A percentile compares a stretch with the other conserved stretches of the same genome.
Evolutionary conservation across 2,797 vertebrate species (phyloP).

Genomic region (Myotis findleyi): DNA sequence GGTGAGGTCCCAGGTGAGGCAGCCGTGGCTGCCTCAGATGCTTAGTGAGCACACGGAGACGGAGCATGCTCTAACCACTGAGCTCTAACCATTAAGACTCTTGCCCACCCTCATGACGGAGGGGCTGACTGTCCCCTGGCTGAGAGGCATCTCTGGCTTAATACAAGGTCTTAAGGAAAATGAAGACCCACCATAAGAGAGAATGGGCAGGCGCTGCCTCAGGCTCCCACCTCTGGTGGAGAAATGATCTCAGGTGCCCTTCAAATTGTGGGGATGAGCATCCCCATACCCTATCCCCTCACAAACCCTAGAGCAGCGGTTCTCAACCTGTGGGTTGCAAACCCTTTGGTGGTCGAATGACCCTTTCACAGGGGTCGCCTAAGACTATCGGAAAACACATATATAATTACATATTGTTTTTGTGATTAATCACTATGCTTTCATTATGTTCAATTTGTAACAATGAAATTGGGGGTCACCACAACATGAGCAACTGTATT

Average conservation of each 20-base stretch:
- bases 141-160: not conserved
- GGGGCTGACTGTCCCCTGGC: not conserved
- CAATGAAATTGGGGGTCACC: too few relatives aligned
- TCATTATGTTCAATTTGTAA: too few relatives aligned
- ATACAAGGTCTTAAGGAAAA: not conserved
- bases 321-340: too few relatives aligned
- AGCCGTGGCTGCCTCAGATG: not conserved
- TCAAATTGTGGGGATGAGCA: fast-evolving
- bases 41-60: not conserved
- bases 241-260: not conserved
- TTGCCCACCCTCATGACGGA: not conserved
- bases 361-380: too few relatives aligned
- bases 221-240: not conserved
- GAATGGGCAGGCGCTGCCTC: not conserved
- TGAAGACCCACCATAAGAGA: not conserved
- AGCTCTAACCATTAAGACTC: not conserved
- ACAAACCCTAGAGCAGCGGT: not conserved
- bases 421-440: too few relatives aligned
- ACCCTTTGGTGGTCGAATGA: too few relatives aligned
- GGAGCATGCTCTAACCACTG: not conserved
- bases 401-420: too few relatives aligned
- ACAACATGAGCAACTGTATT: too few relatives aligned
- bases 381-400: too few relatives aligned
- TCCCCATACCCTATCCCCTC: not conserved
- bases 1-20: not conserved